Evolutionary conservation across 2,113 vertebrate species (phyloP).

Genomic region (Geothlypis trichas): DNA sequence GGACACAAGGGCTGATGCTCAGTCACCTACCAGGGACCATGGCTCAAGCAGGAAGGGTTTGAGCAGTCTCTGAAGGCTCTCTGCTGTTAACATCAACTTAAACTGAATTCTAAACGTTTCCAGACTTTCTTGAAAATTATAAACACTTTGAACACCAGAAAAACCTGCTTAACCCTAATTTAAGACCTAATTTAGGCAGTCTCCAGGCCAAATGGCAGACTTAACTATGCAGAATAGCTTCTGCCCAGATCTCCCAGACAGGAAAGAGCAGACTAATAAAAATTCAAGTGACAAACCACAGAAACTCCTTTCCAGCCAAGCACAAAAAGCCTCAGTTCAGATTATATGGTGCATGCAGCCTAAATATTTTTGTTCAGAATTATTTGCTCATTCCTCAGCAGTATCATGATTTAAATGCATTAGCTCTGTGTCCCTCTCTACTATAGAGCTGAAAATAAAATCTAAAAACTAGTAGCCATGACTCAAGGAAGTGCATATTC

Average conservation of each 20-base stretch:
- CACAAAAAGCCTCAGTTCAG: neutral
- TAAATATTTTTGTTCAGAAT: slow-evolving; percentile 64
- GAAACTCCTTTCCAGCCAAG: neutral
- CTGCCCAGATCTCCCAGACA: neutral
- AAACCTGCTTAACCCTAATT: neutral
- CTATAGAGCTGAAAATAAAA: slow-evolving; percentile 78
- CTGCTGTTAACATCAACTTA: neutral
- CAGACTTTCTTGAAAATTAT: neutral
- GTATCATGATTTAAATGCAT: slow-evolving; percentile 82
- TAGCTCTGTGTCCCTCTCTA: slow-evolving; percentile 62
- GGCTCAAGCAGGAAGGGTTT: neutral
- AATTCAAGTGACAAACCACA: neutral
- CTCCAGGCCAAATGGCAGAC: neutral
- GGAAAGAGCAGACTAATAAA: neutral
- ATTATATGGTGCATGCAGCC: neutral
- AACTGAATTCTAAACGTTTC: neutral
- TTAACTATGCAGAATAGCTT: neutral
- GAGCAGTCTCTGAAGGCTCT: neutral
- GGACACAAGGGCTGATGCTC: neutral
- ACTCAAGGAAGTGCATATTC: slow-evolving; percentile 80
- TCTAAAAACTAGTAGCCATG: slow-evolving; percentile 84
- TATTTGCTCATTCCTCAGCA: slow-evolving; percentile 79
- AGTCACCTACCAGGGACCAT: rapidly evolving
- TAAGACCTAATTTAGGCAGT: neutral
- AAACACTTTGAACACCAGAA: neutral